Percentiles rank a stretch among this genome's conserved stretches.
Conservation (phyloP, 92 coral and sea anemone genomes). For the Porites rus region DNA sequence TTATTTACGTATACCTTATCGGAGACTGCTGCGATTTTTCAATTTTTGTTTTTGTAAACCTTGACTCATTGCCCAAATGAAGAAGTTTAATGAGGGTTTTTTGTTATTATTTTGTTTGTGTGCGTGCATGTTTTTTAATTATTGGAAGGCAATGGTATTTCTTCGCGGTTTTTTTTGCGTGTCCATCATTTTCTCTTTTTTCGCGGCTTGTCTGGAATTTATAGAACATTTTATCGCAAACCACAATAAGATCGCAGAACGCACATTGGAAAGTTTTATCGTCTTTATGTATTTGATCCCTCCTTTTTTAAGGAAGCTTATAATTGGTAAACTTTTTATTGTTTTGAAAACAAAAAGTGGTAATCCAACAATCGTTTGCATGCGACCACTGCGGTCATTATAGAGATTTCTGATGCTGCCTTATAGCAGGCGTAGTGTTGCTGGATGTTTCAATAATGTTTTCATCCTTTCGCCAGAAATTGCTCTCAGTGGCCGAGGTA, state of each 20-base stretch:
- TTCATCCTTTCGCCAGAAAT: slow-evolving; percentile 44
- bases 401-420: slow-evolving; percentile 1
- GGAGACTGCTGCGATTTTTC: not conserved
- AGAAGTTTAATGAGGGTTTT: not conserved
- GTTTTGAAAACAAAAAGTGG: not conserved
- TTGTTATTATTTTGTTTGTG: not conserved
- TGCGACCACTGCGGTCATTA: slow-evolving; percentile 1
- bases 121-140: not conserved
- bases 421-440: not conserved
- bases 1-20: not conserved
- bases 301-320: not conserved
- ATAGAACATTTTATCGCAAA: not conserved
- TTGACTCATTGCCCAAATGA: not conserved
- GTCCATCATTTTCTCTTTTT: not conserved
- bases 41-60: not conserved
- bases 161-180: not conserved
- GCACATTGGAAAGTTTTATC: not conserved
- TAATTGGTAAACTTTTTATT: not conserved
- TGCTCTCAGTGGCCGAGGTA: slow-evolving; percentile 66
- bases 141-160: no score
- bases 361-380: not conserved
- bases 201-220: not conserved
- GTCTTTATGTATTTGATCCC: not conserved
- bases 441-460: slow-evolving; percentile 32
- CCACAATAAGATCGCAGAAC: slow-evolving; percentile 7